These are phyloP conservation scores for Macrophya annulata DNA, from an alignment of 2,888 invertebrate genomes.

Conservation along the genomic window DNA sequence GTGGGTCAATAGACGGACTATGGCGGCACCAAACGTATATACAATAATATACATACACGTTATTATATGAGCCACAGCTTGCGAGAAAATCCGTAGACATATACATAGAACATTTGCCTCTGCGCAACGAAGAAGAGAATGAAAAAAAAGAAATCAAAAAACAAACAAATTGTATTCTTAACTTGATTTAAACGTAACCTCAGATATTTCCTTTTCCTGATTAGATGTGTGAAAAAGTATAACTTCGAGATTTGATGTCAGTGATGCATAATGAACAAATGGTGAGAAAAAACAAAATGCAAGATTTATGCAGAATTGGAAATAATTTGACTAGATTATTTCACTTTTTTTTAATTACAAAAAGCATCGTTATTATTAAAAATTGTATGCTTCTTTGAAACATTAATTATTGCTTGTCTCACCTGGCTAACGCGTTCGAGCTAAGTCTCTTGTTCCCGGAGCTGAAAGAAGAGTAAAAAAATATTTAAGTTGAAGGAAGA, in stretches of 20 bases:
- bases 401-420: conserved; percentile 69
- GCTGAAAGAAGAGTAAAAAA: conserved; percentile 81
- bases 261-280: too few relatives aligned
- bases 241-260: too few relatives aligned
- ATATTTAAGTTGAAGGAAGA: conserved; percentile 31
- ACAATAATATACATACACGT: neutral
- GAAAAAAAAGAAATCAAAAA: too few relatives aligned
- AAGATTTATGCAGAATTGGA: too few relatives aligned
- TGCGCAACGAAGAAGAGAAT: too few relatives aligned
- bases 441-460: conserved; percentile 91
- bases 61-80: neutral
- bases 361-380: neutral
- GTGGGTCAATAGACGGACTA: conserved; percentile 48
- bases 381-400: neutral
- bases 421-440: conserved; percentile 94
- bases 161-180: too few relatives aligned
- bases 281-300: too few relatives aligned
- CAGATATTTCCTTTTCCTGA: too few relatives aligned
- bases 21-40: neutral
- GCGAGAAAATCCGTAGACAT: neutral
- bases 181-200: too few relatives aligned
- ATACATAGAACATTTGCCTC: neutral
- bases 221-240: too few relatives aligned
- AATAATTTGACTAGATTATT: too few relatives aligned
- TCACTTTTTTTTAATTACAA: neutral